Percentiles rank a stretch among this genome's conserved stretches.
phyloP scores from a whole-genome alignment of 2,888 invertebrate species.

The Eupithecia subumbrata region DNA sequence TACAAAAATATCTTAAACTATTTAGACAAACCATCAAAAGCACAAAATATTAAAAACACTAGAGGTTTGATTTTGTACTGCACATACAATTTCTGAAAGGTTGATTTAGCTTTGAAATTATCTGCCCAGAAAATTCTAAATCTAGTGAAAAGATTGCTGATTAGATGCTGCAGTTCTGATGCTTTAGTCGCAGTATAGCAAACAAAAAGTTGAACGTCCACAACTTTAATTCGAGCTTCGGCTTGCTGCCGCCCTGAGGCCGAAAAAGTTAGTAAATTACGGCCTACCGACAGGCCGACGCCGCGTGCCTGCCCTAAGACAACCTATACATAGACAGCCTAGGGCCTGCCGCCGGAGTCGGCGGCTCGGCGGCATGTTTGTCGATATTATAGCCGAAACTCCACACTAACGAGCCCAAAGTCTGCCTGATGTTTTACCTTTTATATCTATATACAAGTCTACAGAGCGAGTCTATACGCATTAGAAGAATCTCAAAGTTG shows the following conservation, averaged over 20 bases:
- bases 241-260: constrained; percentile 63
- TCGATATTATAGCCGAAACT: constrained; percentile 59
- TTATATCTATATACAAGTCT: constrained; percentile 23
- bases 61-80: background rate
- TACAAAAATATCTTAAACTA: too few relatives aligned
- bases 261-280: constrained; percentile 68
- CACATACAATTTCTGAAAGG: background rate
- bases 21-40: background rate
- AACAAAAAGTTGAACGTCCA: background rate
- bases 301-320: constrained; percentile 80
- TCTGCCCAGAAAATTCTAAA: background rate
- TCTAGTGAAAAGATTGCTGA: background rate
- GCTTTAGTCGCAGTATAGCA: background rate
- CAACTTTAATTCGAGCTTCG: constrained; percentile 6
- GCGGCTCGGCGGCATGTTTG: constrained; percentile 50
- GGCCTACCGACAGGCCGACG: constrained; percentile 63
- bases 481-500: constrained; percentile 34
- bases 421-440: constrained; percentile 47
- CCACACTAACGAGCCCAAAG: constrained; percentile 51
- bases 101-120: background rate
- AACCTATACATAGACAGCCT: constrained; percentile 75
- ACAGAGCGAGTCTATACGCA: constrained; percentile 22
- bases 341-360: constrained; percentile 59
- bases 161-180: background rate
- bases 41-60: background rate